Evolutionary conservation across 2,888 invertebrate genomes (phyloP).

Genomic region (Andrena chrysosceles): DNA sequence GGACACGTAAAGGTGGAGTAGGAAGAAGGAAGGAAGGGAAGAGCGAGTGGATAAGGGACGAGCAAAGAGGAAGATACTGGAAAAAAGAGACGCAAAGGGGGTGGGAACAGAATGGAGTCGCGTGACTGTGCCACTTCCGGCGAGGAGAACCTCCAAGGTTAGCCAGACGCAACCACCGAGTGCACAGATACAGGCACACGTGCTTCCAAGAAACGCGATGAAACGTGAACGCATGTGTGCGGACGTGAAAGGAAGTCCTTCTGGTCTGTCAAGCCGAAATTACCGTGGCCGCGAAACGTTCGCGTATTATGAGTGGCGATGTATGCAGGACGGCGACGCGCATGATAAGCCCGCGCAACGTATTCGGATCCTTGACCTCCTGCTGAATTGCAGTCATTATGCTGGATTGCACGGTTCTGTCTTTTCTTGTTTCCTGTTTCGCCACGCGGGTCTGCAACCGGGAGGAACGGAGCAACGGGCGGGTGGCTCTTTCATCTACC

Average conservation of each 20-base stretch:
- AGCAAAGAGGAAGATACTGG: not conserved
- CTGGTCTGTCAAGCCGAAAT: slow-evolving; percentile 42
- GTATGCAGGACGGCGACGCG: not conserved
- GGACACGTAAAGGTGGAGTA: slow-evolving; percentile 10
- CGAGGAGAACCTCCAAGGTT: slow-evolving; percentile 36
- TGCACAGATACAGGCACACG: not conserved
- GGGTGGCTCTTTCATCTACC: not conserved
- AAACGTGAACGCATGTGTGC: not conserved
- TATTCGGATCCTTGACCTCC: slow-evolving; percentile 47
- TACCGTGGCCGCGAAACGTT: slow-evolving; percentile 33
- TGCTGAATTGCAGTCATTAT: slow-evolving; percentile 48
- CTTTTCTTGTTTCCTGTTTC: slow-evolving; percentile 15
- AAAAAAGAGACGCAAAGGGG: not conserved
- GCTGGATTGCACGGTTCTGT: slow-evolving; percentile 10
- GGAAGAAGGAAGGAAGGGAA: not conserved
- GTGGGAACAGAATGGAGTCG: slow-evolving; percentile 32
- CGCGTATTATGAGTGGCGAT: not conserved
- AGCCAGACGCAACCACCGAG: not conserved
- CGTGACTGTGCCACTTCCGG: slow-evolving; percentile 62
- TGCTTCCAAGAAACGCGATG: not conserved
- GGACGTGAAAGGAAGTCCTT: slow-evolving; percentile 41
- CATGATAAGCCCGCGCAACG: slow-evolving; percentile 25
- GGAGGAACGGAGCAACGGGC: not conserved
- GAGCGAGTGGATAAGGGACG: not conserved
- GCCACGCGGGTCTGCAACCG: not conserved